Conservation (phyloP, 2,797 vertebrate species). For the Darevskia mixta region DNA sequence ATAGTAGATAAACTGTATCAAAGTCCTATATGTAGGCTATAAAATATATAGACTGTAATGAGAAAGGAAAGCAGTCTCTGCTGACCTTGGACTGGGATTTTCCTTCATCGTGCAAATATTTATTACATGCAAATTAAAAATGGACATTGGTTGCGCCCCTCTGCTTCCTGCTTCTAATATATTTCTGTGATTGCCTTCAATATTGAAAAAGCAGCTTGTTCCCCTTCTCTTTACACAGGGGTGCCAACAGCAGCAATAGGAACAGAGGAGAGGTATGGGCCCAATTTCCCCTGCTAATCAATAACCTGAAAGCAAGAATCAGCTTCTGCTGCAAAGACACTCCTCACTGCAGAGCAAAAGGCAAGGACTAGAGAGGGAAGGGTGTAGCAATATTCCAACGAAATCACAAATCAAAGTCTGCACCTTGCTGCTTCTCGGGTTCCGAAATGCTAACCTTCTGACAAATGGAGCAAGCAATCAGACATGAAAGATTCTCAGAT, state of each 20-base stretch:
- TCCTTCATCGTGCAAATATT: neutral
- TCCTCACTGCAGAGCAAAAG: constrained; percentile 13
- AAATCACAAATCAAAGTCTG: constrained; percentile 17
- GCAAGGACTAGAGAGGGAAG: neutral
- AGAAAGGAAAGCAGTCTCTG: neutral
- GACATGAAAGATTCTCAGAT: neutral
- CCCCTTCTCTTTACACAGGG: neutral
- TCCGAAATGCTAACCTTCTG: constrained; percentile 3
- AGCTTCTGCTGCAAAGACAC: constrained; percentile 1
- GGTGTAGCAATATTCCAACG: neutral
- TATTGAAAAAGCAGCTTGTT: neutral
- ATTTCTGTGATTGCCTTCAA: neutral
- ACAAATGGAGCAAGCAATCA: constrained; percentile 2
- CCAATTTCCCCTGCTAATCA: constrained; percentile 13
- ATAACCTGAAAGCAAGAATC: constrained; percentile 7
- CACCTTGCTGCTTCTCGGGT: neutral
- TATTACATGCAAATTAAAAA: neutral
- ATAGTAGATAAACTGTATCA: neutral
- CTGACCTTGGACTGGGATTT: neutral
- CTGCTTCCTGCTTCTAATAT: neutral
- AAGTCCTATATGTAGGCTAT: too few species aligned
- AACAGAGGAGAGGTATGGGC: neutral
- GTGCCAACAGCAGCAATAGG: neutral
- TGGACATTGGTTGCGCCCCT: neutral
- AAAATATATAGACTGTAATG: neutral